These are phyloP conservation scores for Hypomesus transpacificus DNA, from an alignment of 2,113 vertebrate genomes.

Conservation along the genomic window DNA sequence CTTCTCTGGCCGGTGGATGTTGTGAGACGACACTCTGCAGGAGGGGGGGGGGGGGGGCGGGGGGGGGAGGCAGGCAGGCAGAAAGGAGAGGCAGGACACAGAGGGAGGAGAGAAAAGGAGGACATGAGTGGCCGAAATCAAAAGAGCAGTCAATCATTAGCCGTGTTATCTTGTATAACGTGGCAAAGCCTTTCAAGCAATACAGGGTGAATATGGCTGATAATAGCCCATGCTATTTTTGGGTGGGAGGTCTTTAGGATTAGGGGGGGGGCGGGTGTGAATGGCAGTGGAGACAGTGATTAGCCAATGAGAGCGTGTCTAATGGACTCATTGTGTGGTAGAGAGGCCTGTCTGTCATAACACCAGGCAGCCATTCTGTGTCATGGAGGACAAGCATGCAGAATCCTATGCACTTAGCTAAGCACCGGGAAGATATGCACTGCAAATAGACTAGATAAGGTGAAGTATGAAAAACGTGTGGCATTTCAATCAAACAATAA, in stretches of 20 bases:
- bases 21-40: slow-evolving; percentile 76
- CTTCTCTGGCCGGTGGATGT: slow-evolving; percentile 82
- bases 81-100: not conserved
- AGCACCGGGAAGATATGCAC: not conserved
- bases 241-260: slow-evolving; percentile 34
- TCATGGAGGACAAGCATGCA: slow-evolving; percentile 33
- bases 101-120: not conserved
- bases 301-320: slow-evolving; percentile 40
- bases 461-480: not conserved
- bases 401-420: not conserved
- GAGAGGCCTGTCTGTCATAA: slow-evolving; percentile 37
- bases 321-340: slow-evolving; percentile 47
- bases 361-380: slow-evolving; percentile 33
- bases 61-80: not conserved
- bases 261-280: not conserved
- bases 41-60: not conserved
- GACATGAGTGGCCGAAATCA: not conserved
- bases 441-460: not conserved
- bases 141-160: too few species aligned
- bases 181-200: slow-evolving; percentile 39
- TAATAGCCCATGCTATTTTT: slow-evolving; percentile 47
- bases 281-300: slow-evolving; percentile 26
- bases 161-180: slow-evolving; percentile 1
- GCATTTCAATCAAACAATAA: not conserved
- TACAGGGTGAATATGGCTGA: slow-evolving; percentile 36